phyloP scores from a whole-genome alignment of 1,140 invertebrate species.

The Bombus terrestris region DNA sequence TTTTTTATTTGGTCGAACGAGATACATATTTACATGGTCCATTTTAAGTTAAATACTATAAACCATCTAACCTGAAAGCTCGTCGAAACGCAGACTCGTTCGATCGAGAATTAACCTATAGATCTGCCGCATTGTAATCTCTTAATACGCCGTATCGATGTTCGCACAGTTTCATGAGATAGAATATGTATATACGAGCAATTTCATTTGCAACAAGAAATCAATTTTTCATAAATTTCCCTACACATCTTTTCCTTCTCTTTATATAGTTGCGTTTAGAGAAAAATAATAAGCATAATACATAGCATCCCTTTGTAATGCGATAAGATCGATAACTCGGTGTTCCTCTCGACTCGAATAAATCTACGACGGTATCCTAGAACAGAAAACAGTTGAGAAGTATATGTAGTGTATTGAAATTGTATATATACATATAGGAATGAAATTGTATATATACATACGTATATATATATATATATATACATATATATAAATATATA shows the following conservation, averaged over 20 bases:
- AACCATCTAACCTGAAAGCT: neutral
- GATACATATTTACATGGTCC: neutral
- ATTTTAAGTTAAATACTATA: neutral
- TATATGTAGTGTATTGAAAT: neutral
- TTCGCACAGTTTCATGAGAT: neutral
- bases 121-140: neutral
- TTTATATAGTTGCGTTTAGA: too few relatives aligned
- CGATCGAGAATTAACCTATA: neutral
- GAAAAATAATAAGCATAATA: neutral
- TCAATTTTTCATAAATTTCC: neutral
- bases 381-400: conserved; percentile 1
- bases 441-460: neutral
- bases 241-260: neutral
- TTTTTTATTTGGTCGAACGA: neutral
- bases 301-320: neutral
- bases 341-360: neutral
- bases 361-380: neutral
- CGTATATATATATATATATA: neutral
- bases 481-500: too few relatives aligned
- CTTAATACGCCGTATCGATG: neutral
- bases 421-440: neutral
- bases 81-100: too few relatives aligned
- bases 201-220: conserved; percentile 28
- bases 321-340: conserved; percentile 1
- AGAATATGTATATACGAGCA: conserved; percentile 3